A percentile compares a stretch with the other conserved stretches of the same genome.
Evolutionary conservation across 2,888 invertebrate genomes (phyloP).

Genomic region (Camponotus fellah): DNA sequence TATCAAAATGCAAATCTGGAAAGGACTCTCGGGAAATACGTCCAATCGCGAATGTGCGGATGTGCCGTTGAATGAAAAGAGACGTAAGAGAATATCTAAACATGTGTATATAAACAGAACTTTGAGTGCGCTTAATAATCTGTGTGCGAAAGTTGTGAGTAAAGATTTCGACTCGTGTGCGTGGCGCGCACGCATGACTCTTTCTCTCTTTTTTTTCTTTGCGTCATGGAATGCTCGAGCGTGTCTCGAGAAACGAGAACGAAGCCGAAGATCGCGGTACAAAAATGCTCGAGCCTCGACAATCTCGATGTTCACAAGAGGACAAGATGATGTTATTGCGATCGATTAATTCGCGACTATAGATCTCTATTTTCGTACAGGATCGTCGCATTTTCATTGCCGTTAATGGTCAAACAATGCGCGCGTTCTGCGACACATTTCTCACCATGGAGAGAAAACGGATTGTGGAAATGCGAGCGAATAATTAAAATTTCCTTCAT

Average conservation of each 20-base stretch:
- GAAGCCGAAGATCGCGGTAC: constrained; percentile 33
- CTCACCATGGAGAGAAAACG: not conserved
- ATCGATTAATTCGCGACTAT: not conserved
- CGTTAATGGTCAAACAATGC: not conserved
- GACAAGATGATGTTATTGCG: not conserved
- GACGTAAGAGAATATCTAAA: constrained; percentile 43
- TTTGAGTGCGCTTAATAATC: constrained; percentile 47
- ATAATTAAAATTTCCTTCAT: not conserved
- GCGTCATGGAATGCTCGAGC: constrained; percentile 45
- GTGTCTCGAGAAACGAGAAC: constrained; percentile 50
- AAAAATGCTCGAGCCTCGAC: constrained; percentile 31
- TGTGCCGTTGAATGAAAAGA: constrained; percentile 25
- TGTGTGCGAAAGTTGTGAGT: constrained; percentile 45
- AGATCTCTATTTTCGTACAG: not conserved
- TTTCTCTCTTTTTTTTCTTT: not conserved
- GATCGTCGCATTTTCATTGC: not conserved
- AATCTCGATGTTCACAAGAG: not conserved
- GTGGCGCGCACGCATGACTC: constrained; percentile 41
- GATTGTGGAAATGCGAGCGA: not conserved
- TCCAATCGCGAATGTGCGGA: constrained; percentile 27
- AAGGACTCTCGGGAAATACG: constrained; percentile 24
- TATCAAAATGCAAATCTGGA: constrained; percentile 47
- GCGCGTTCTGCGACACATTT: not conserved
- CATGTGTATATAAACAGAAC: constrained; percentile 42
- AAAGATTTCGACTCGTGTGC: constrained; percentile 40